Percentiles rank a stretch among this genome's conserved stretches.
These are phyloP conservation scores for Pseudorhiza aurosa DNA, from an alignment of 30 jellyfish, hydroid and myxozoan species.

Conservation along the genomic window DNA sequence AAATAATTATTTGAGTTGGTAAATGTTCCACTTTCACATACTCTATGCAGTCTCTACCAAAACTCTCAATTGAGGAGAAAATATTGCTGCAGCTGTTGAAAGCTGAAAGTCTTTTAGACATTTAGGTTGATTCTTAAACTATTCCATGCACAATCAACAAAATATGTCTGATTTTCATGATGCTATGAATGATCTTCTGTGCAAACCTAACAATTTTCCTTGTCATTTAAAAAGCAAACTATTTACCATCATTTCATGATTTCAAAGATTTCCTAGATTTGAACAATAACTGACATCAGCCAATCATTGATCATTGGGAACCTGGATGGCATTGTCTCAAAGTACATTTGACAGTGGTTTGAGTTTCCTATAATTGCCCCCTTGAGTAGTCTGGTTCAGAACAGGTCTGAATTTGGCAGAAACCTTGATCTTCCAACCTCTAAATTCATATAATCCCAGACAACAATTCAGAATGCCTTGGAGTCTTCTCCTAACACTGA, in stretches of 20 bases:
- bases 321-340: neutral
- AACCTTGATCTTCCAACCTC: no score
- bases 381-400: no score
- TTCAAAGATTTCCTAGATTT: neutral
- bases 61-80: neutral
- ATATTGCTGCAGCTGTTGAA: neutral
- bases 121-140: neutral
- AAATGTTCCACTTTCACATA: neutral
- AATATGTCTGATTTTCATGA: neutral
- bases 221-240: neutral
- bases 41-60: neutral
- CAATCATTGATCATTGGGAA: neutral
- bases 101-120: neutral
- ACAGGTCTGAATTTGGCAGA: no score
- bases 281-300: neutral
- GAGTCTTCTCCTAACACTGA: no score
- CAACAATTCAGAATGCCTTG: no score
- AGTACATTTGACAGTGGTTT: neutral
- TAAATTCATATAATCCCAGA: no score
- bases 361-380: neutral
- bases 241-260: neutral
- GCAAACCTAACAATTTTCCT: neutral
- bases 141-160: neutral
- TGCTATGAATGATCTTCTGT: neutral
- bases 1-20: neutral